These are phyloP conservation scores for Drosophila seguyi DNA, from an alignment of 1,140 invertebrate genomes.

Conservation along the genomic window DNA sequence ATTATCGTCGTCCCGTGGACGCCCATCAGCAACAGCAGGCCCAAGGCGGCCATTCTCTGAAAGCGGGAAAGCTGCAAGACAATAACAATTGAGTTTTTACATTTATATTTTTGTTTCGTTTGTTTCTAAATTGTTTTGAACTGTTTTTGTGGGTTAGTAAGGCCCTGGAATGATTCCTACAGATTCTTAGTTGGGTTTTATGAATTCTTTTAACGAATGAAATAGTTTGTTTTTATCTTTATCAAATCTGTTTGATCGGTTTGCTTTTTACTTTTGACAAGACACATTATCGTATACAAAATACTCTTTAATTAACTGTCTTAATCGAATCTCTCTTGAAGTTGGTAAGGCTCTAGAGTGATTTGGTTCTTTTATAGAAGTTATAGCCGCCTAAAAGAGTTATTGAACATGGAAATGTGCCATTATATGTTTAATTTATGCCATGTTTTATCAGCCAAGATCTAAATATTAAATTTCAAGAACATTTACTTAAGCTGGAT, in stretches of 20 bases:
- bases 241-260: not conserved
- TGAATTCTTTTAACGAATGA: not conserved
- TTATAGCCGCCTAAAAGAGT: not conserved
- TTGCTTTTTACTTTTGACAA: too few species aligned
- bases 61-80: conserved; percentile 20
- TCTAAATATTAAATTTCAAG: not conserved
- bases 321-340: conserved; percentile 9
- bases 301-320: not conserved
- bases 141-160: conserved; percentile 58
- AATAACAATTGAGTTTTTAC: not conserved
- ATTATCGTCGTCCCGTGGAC: conserved; percentile 74
- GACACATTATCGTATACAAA: not conserved
- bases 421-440: not conserved
- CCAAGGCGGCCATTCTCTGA: conserved; percentile 62
- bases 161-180: conserved; percentile 15
- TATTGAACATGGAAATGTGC: not conserved
- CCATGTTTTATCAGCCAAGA: not conserved
- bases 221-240: not conserved
- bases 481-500: conserved; percentile 16
- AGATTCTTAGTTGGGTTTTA: not conserved
- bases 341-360: conserved; percentile 21
- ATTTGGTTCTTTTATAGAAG: not conserved
- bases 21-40: conserved; percentile 66
- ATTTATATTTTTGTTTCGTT: not conserved
- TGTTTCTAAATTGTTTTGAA: not conserved